Base-by-base conservation (phyloP, 1,140 invertebrate genomes). In the Drosophila gunungcola region DNA sequence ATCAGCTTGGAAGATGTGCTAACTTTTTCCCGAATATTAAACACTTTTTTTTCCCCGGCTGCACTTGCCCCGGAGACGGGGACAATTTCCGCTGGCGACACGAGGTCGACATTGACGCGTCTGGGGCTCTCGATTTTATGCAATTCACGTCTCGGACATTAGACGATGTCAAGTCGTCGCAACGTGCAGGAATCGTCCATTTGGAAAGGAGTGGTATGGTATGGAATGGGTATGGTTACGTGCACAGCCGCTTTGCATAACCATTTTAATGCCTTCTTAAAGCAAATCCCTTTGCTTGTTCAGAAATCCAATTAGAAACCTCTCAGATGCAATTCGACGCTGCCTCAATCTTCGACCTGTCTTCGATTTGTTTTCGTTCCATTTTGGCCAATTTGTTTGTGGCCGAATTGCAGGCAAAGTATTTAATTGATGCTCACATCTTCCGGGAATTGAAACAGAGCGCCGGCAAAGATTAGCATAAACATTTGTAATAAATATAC, bases 371-470 rank as follows among this genome's bases (percentile, higher is more conserved):
- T 85, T 86, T 85, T 77, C 46, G 38, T 82, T 85, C 51, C 61
- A 82, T 86, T 86, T 74, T 81, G n/a, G 65, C 29, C 52, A 76
- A 81, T 81, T 86, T 80, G 61, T 85, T 69, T 80, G 49, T 42
- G 32, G 34, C 36, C 58, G 46, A 27, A 68, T 49, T 42, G 52
- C 39, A 36, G 45, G 61, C 45, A 51, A 79, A 67, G 61, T 73
- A 89, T 84, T 89, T 88, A 89, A 88, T 84, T 83, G 84, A 75
- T 74, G 49, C 68, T 69, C 58, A 67, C 60, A 57, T 78, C 84
- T 74, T 70, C 41, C 51, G 73, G 77, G 80, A 73, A 78, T 80
- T 45, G 54, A 51, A 65, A 56, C 48, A 52, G 43, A 56, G 68
- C 62, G 54, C 64, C 56, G 51, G 57, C 62, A 80, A 73, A 65